Base-by-base conservation (phyloP, 1,140 invertebrate species). In the Chymomyza costata region DNA sequence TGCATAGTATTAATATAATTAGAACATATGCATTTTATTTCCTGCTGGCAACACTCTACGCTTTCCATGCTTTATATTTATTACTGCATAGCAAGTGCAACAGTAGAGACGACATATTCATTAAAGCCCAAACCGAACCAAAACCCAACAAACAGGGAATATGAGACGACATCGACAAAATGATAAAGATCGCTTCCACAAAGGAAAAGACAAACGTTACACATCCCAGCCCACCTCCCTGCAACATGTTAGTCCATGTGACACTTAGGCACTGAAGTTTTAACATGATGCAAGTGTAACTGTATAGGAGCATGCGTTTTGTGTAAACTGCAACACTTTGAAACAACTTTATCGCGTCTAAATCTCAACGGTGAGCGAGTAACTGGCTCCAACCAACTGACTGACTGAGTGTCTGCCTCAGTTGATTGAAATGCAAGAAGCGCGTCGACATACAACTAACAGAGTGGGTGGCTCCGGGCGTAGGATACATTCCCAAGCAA, bases 341-440 rank as follows among this genome's bases (percentile, higher is more conserved):
- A 80, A 80, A 80, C 73, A 80, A 80, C 73, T 80, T 80, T 80
- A 80, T 80, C 73, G 68, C 57, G 49, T 52, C 48, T 46, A 55
- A 80, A 80, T 80, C 73, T 80, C 66, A 39, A 44, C 31, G 39
- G 17, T 25, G 28, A 39, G 49, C n/a, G n/a, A n/a, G n/a, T n/a
- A n/a, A n/a, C n/a, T n/a, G n/a, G 3, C 16, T 21, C 47, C 11
- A 39, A 28, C 19, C 49, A 37, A 56, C 55, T 54, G 41, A 59
- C 32, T 10, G 13, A 34, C 32, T 3, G 32, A 6, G 3, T n/a
- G 13, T 34, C 32, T n/a, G 32, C 8, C 8, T 25, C 21, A 47
- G 30, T 48, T 80, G 71, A 78, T 78, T 78, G 71, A 80, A 80
- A 78, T 80, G 71, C 71, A 63, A 68, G 67, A 66, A 65, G 57